Base-by-base conservation (phyloP, 2,797 vertebrate species). In the Tragopan temminckii region DNA sequence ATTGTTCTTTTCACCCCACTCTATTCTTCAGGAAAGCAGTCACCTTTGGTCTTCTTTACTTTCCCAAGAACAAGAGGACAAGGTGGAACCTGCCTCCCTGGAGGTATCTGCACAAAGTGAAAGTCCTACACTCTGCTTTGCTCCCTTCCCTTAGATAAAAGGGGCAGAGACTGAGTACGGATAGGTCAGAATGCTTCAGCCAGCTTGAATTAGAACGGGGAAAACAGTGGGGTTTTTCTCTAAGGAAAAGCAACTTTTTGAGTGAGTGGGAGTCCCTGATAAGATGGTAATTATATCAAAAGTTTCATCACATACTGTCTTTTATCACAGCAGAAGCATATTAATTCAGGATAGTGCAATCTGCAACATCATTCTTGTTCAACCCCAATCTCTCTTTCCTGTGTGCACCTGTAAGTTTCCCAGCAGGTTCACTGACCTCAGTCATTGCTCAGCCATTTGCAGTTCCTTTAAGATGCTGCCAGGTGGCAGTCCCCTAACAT, bases 401-500 rank as follows among this genome's bases (percentile, higher is more conserved):
- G 23, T 2, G 9, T 9, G 11, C 16, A 29, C 25, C 36, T 33
- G 2, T 7, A 18, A 43, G 13, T 17, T 17, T 68, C 64, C 29
- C 9, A 43, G 14, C 9, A 61, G 48, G 36, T 36, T 86, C 53
- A 35, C 20, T 35, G 21, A 10, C 25, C 25, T 67, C 20, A 1
- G 0, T 31, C 57, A 61, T 67, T 42, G 63, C 5, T 11, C 35
- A 46, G 13, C 0, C n/a, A 75, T 90, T 40, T 97, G 96, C 88
- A 96, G 96, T 95, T 95, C 76, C 95, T 84, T 91, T 35, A 76
- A 81, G 46, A 27, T 35, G 53, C 93, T 97, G 96, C 93, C 95
- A 98, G 98, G 92, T 97, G 97, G 96, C 97, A 70, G 89, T 85
- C 95, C 91, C 91, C 90, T 81, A 94, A 95, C 84, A 43, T 3